A percentile compares a stretch with the other conserved stretches of the same genome.
Evolutionary conservation across 2,888 invertebrate genomes (phyloP).

Genomic region (Nemotelus pantherinus): DNA sequence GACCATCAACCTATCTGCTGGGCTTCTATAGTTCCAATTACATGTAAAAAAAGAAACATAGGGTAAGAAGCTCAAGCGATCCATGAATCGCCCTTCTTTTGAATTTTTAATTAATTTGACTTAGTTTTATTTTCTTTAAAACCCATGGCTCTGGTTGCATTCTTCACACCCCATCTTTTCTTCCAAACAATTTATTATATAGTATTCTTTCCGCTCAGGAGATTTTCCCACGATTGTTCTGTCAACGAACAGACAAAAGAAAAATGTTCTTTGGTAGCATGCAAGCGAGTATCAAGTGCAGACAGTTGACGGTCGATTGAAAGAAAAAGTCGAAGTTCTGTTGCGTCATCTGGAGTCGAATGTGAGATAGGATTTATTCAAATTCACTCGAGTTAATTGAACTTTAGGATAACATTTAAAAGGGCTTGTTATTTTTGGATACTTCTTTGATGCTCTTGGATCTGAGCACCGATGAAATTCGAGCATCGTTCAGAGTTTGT

Average conservation of each 20-base stretch:
- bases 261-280: too few species aligned
- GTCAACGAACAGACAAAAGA: neutral
- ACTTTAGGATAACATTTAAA: slow-evolving; percentile 8
- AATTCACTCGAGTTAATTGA: slow-evolving; percentile 4
- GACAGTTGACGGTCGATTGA: too few species aligned
- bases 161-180: slow-evolving; percentile 10
- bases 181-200: slow-evolving; percentile 19
- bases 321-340: neutral
- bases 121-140: slow-evolving; percentile 1
- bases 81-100: neutral
- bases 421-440: neutral
- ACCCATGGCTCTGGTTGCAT: neutral
- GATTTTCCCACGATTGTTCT: slow-evolving; percentile 34
- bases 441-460: too few species aligned
- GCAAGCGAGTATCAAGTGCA: too few species aligned
- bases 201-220: slow-evolving; percentile 3
- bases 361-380: too few species aligned
- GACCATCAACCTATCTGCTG: neutral
- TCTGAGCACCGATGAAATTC: too few species aligned
- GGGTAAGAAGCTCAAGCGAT: too few species aligned
- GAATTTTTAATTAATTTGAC: slow-evolving; percentile 24
- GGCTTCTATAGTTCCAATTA: too few species aligned
- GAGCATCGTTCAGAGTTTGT: too few species aligned
- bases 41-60: too few species aligned
- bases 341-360: neutral